Base-by-base conservation (phyloP, 2,888 invertebrate species). In the Drosophila koepferae region DNA sequence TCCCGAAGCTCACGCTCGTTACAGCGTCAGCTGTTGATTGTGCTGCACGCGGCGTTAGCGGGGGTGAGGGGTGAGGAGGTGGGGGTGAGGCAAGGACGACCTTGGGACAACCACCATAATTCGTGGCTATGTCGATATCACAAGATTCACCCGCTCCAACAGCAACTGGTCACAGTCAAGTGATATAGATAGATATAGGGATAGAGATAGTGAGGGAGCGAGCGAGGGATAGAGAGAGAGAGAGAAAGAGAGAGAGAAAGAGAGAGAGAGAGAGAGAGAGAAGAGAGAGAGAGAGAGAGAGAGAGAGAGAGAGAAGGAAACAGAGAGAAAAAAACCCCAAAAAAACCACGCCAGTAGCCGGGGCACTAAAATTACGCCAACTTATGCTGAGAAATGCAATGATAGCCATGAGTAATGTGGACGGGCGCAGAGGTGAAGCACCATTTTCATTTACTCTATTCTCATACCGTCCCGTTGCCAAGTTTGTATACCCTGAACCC, bases 361-460 rank as follows among this genome's bases (percentile, higher is more conserved):
- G 62, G 63, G 53, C 70, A 69, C 69, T 85, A 66, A 85, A 90
- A 88, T 90, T 90, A 85, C 86, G 77, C 82, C 82, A 90, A 88
- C 88, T 90, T 85, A 85, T 90, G 86, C 86, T 90, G 88, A 87
- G n/a, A 78, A 90, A 90, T 87, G 82, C 88, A 74, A 82, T 72
- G 84, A 72, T 78, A 77, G 78, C 12, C 84, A 77, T 74, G 81
- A 86, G 88, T 81, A 72, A 79, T 53, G 59, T 60, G 40, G 38
- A 20, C 20, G 20, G 20, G 20, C 20, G 20, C 20, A 20, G 20
- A 20, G 20, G 20, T 16, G 41, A 3, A n/a, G 41, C 3, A 12
- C 2, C 23, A 9, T 20, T 20, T n/a, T 16, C 34, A 16, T n/a
- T 18, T 10, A 18, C 40, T 7, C 28, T 9, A 8, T 9, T 3